These are phyloP conservation scores for Microcebus lehilahytsara DNA, from an alignment of 2,113 vertebrate genomes.

Conservation along the genomic window DNA sequence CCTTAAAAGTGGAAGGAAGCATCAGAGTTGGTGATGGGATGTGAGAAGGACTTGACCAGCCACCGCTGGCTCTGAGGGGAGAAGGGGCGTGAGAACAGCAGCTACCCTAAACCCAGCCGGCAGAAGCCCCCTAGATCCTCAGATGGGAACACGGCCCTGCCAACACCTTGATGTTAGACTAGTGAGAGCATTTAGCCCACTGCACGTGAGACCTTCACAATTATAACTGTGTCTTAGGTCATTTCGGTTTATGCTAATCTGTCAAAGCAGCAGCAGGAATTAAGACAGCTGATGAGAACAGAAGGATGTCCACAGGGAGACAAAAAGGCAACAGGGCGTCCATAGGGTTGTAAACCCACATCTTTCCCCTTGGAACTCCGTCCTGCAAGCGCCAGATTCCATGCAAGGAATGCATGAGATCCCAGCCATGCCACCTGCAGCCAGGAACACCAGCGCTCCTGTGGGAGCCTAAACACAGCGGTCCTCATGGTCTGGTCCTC, in stretches of 20 bases:
- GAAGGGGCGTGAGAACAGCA: background rate
- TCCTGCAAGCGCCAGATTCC: too few species aligned
- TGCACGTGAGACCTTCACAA: background rate
- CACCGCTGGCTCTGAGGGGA: background rate
- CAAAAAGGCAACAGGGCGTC: fast-evolving
- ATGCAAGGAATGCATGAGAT: fast-evolving
- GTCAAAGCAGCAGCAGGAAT: background rate
- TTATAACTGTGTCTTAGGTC: too few species aligned
- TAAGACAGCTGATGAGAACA: background rate
- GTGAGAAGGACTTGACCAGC: background rate
- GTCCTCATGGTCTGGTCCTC: background rate
- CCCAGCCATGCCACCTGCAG: fast-evolving
- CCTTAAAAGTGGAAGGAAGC: background rate
- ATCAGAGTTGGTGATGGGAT: fast-evolving
- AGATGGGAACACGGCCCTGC: background rate
- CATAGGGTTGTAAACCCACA: background rate
- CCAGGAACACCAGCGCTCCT: background rate
- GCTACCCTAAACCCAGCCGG: too few species aligned
- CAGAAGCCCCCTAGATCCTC: background rate
- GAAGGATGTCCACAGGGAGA: background rate
- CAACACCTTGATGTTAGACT: background rate
- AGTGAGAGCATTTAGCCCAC: background rate
- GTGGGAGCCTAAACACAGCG: fast-evolving
- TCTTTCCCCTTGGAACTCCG: background rate
- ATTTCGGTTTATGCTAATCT: background rate